Percentiles rank a stretch among this genome's conserved stretches.
These are phyloP conservation scores for Enteromius mattozi DNA, from an alignment of 2,797 vertebrate species.

Conservation along the genomic window DNA sequence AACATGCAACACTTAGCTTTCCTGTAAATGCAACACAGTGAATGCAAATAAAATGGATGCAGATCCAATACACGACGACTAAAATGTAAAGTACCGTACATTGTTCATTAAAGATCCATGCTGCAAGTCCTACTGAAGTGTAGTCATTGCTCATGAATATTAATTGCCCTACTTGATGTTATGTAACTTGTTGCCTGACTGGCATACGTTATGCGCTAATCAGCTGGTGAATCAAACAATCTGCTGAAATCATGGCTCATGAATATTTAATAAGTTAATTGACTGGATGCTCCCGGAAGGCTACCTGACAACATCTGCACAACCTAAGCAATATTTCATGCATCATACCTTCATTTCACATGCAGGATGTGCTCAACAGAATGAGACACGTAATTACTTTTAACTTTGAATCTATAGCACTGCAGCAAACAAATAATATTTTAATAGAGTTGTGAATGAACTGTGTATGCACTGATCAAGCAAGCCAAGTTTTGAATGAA, in stretches of 20 bases:
- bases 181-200: background rate
- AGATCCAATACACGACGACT: background rate
- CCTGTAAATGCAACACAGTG: background rate
- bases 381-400: background rate
- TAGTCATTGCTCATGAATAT: conserved; percentile 1
- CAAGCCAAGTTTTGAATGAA: background rate
- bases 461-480: background rate
- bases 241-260: background rate
- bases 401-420: background rate
- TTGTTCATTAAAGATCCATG: background rate
- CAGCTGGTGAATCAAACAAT: conserved; percentile 9
- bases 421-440: background rate
- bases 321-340: background rate
- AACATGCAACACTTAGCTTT: background rate
- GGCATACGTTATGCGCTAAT: background rate
- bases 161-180: background rate
- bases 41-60: background rate
- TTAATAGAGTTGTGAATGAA: too few relatives aligned
- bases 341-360: background rate
- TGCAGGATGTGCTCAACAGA: background rate
- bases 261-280: conserved; percentile 12
- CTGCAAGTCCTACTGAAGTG: background rate
- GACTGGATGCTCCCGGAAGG: conserved; percentile 12
- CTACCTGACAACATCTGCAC: background rate
- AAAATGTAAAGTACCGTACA: background rate